phyloP scores from a whole-genome alignment of 2,797 vertebrate genomes.

The Chaetophractus vellerosus region DNA sequence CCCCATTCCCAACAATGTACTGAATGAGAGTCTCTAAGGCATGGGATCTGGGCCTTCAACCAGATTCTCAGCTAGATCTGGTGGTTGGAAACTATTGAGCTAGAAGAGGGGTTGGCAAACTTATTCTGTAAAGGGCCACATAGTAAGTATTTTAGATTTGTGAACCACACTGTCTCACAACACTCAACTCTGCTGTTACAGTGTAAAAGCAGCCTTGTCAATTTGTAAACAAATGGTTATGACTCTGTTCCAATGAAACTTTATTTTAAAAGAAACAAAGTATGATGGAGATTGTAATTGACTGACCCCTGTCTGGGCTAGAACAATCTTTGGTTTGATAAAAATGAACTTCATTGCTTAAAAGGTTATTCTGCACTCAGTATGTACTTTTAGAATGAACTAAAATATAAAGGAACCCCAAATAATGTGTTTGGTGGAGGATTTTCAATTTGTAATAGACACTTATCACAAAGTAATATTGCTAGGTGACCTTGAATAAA shows the following conservation, averaged over 20 bases:
- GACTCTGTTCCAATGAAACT: neutral
- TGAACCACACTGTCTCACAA: neutral
- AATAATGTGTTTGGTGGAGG: conserved; percentile 1
- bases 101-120: neutral
- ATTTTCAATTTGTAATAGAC: conserved; percentile 48
- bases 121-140: neutral
- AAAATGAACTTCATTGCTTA: neutral
- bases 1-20: neutral
- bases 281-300: neutral
- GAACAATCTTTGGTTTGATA: conserved; percentile 57
- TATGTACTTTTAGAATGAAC: neutral
- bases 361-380: neutral
- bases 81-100: neutral
- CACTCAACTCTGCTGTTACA: neutral
- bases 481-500: conserved; percentile 43
- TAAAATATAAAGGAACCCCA: neutral
- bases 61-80: neutral
- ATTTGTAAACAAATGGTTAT: neutral
- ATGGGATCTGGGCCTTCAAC: neutral
- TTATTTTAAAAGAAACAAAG: conserved; percentile 25
- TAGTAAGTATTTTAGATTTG: neutral
- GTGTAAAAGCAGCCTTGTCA: neutral
- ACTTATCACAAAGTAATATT: conserved; percentile 47
- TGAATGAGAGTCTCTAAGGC: neutral
- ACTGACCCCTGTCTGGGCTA: neutral